phyloP scores from a whole-genome alignment of 2,888 invertebrate species.

The Peribatodes rhomboidaria region DNA sequence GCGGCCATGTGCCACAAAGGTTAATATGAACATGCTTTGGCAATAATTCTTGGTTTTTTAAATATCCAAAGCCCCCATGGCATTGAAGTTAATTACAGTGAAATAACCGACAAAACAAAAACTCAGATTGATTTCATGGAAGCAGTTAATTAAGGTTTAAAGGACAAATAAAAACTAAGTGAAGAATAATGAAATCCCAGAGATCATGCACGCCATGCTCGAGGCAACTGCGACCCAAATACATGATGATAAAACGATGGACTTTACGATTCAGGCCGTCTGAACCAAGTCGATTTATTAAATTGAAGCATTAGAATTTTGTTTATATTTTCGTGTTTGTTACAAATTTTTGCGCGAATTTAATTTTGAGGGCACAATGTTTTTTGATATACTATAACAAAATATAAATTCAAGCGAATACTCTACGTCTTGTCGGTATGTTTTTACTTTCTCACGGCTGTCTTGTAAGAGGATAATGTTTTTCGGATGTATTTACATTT shows the following conservation, averaged over 20 bases:
- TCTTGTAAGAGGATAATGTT: too few species aligned
- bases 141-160: slow-evolving; percentile 46
- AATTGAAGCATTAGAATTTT: not conserved
- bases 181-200: slow-evolving; percentile 52
- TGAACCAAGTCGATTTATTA: slow-evolving; percentile 46
- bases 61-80: slow-evolving; percentile 38
- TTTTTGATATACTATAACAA: not conserved
- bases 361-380: not conserved
- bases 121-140: slow-evolving; percentile 42
- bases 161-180: slow-evolving; percentile 51
- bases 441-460: not conserved
- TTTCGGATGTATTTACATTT: too few species aligned
- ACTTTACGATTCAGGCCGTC: slow-evolving; percentile 56
- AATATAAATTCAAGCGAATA: not conserved
- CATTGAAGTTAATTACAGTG: slow-evolving; percentile 33
- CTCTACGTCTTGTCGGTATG: too few species aligned
- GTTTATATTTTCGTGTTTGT: not conserved
- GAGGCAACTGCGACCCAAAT: slow-evolving; percentile 67
- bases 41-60: slow-evolving; percentile 53
- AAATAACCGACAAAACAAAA: slow-evolving; percentile 32
- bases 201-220: slow-evolving; percentile 56
- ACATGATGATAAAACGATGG: slow-evolving; percentile 62
- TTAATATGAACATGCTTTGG: slow-evolving; percentile 57
- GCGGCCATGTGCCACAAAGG: slow-evolving; percentile 58
- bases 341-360: not conserved